Base-by-base conservation (phyloP, 2,113 vertebrate genomes). In the Guaruba guarouba region DNA sequence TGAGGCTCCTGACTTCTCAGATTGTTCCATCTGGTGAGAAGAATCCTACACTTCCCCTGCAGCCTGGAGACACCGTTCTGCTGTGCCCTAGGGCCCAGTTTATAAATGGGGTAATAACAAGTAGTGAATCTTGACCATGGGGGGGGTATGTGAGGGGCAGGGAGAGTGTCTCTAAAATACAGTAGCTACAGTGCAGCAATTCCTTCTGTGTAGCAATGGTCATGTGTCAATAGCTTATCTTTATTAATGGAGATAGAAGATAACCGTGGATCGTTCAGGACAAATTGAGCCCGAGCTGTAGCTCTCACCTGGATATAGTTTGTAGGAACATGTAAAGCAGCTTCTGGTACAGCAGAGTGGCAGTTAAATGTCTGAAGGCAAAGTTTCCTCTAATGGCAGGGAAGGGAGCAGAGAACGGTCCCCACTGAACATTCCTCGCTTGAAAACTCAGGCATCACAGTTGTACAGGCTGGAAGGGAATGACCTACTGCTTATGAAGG, bases 161-260 rank as follows among this genome's bases (percentile, higher is more conserved):
- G 48, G 80, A 71, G n/a, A 5, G 43, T 2, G 17, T 43, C 55
- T 61, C 33, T 69, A 10, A 77, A 33, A 55, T 6, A 2, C 28
- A 17, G 33, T 1, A 25, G 37, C 48, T 82, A 3, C 13, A 16
- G 25, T 28, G 68, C 63, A 77, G 68, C 33, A 15, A 0, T 43
- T 73, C 23, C 63, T 74, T 22, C 43, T 27, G 33, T 17, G 33
- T 22, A 35, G 68, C 49, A 33, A 10, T 17, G 31, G 11, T 5
- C n/a, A 8, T 1, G 25, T 25, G 25, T n/a, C 49, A 49, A 52
- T 31, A 37, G 27, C 8, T 0, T 4, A 3, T 12, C 51, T 57
- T 17, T 16, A 1, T 22, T 29, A 10, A 13, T 0, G 0, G 52
- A 80, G 43, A 13, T 19, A 31, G 25, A 71, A 52, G 46, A 7